Evolutionary conservation across 1,140 invertebrate genomes (phyloP).

Genomic region (Semibalanus balanoides): DNA sequence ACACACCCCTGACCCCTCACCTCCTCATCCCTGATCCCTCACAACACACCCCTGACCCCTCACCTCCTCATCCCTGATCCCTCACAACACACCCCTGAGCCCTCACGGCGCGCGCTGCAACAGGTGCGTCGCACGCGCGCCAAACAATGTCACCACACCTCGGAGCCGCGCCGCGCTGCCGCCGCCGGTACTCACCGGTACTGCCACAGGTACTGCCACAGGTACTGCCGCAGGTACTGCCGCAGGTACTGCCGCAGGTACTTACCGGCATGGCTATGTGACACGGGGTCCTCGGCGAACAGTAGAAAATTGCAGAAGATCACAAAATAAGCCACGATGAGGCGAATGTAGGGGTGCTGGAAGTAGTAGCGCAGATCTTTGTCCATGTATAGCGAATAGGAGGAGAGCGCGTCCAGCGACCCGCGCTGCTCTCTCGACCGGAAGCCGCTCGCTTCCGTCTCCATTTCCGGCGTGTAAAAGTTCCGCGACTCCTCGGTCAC

Average conservation of each 20-base stretch:
- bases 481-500: constrained; percentile 16
- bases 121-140: no score
- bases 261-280: constrained; percentile 35
- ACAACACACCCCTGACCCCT: no score
- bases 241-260: background rate
- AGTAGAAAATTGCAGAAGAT: constrained; percentile 43
- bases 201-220: no score
- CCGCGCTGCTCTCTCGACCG: constrained; percentile 18
- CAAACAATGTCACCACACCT: no score
- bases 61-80: no score
- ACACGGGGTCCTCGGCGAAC: constrained; percentile 43
- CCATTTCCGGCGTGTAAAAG: constrained; percentile 20
- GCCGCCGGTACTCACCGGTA: no score
- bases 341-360: constrained; percentile 39
- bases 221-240: no score
- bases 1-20: no score
- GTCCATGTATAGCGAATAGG: constrained; percentile 32
- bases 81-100: no score
- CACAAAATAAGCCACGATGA: constrained; percentile 39
- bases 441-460: constrained; percentile 16
- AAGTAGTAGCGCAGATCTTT: constrained; percentile 39
- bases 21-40: no score
- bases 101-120: no score
- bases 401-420: constrained; percentile 22
- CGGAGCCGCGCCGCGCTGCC: no score